Base-by-base conservation (phyloP, 2,797 vertebrate genomes). In the Allobates femoralis region DNA sequence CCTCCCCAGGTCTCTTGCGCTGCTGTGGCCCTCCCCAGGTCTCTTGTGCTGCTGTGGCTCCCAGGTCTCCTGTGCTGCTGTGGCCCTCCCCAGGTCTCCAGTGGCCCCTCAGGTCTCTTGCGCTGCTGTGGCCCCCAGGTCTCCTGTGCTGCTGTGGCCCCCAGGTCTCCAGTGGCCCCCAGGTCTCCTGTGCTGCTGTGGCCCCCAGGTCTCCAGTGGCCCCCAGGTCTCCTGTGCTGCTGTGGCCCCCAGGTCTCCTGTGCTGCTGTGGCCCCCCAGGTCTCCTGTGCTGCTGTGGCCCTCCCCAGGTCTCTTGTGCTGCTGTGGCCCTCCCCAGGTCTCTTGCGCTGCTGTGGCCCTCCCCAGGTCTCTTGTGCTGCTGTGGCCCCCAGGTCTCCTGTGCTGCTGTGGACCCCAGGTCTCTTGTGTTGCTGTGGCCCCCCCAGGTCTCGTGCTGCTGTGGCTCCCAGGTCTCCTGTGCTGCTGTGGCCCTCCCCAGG, bases 11-110 rank as follows among this genome's bases (percentile, higher is more conserved):
- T n/a, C n/a, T n/a, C n/a, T n/a, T 21, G 41, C 58, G 11, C 93
- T 92, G 93, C 92, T 96, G 92, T 95, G 94, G 95, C 94, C n/a
- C n/a, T n/a, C 95, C 41, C 32, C 37, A 73, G 69, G 34, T 5
- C 71, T 74, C 71, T 7, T 89, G 95, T 96, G 95, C 96, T 95
- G 91, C 92, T 91, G 96, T 95, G 94, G 95, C 94, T 95, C 41
- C 32, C 37, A 73, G 69, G 34, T 5, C 71, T 74, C 71, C 10
- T 89, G 95, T 96, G 95, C 96, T 95, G 91, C 92, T 91, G 96
- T 21, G n/a, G n/a, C n/a, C n/a, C n/a, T n/a, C n/a, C n/a, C n/a
- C n/a, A n/a, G 41, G 79, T 10, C 93, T 92, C 93, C 92, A 96
- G 92, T 95, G 94, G 95, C 94, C 95, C 41, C 32, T n/a, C 37